These are phyloP conservation scores for Andrena bucephala DNA, from an alignment of 2,888 invertebrate genomes.

Conservation along the genomic window DNA sequence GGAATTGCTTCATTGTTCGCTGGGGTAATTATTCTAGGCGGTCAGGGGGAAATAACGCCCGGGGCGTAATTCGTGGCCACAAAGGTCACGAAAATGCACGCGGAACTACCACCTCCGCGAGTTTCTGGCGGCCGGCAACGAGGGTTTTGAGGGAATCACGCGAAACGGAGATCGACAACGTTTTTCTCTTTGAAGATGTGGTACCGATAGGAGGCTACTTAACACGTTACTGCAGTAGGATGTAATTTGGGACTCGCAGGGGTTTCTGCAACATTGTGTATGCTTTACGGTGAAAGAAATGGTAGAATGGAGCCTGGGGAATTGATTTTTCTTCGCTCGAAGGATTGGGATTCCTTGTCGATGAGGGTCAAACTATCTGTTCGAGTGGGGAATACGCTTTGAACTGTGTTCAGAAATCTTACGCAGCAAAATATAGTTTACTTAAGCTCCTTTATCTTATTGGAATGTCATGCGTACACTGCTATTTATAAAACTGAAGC, in stretches of 20 bases:
- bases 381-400: no score
- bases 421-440: no score
- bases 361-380: no score
- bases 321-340: not conserved
- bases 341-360: no score
- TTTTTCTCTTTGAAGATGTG: not conserved
- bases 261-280: not conserved
- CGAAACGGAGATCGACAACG: not conserved
- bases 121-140: not conserved
- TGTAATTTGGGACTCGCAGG: not conserved
- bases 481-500: no score
- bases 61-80: not conserved
- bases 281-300: not conserved
- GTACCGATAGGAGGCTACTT: not conserved
- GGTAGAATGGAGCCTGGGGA: not conserved
- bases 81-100: constrained; percentile 1
- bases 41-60: not conserved
- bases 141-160: not conserved
- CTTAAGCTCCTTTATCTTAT: no score
- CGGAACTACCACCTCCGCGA: not conserved
- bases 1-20: constrained; percentile 49
- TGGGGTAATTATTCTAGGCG: constrained; percentile 38
- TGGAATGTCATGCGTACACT: no score
- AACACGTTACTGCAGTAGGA: not conserved
- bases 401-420: no score